A percentile compares a stretch with the other conserved stretches of the same genome.
phyloP scores from a whole-genome alignment of 2,113 vertebrate species.

The Prochilodus magdalenae region DNA sequence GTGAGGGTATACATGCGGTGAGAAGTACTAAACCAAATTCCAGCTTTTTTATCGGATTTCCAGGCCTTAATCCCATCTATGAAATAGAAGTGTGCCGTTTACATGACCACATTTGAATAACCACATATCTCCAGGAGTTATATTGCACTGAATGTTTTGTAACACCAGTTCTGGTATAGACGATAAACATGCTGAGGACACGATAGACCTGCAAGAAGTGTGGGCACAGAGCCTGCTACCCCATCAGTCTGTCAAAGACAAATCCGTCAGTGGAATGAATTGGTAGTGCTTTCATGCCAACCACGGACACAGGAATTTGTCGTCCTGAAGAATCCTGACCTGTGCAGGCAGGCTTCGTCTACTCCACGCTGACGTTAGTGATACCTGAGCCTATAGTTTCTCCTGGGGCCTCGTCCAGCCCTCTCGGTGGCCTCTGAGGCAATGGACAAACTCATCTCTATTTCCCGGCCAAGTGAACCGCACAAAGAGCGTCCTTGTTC shows the following conservation, averaged over 20 bases:
- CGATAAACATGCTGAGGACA: too few relatives aligned
- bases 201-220: too few relatives aligned
- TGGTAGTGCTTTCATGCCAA: not conserved
- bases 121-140: too few relatives aligned
- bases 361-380: conserved; percentile 41
- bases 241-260: not conserved
- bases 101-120: too few relatives aligned
- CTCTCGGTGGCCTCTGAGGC: conserved; percentile 60
- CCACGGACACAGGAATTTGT: conserved; percentile 14
- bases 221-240: too few relatives aligned
- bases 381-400: conserved; percentile 52
- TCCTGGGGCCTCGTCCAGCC: conserved; percentile 47
- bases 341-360: conserved; percentile 44
- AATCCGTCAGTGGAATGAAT: conserved; percentile 15
- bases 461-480: conserved; percentile 69
- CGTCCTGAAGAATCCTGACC: conserved; percentile 10
- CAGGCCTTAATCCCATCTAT: too few relatives aligned
- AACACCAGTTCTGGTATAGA: too few relatives aligned
- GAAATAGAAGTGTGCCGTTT: too few relatives aligned
- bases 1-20: too few relatives aligned
- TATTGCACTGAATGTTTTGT: too few relatives aligned
- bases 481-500: conserved; percentile 73
- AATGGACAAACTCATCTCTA: conserved; percentile 70
- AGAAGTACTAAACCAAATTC: too few relatives aligned
- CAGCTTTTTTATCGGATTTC: too few relatives aligned